Evolutionary conservation across 2,113 vertebrate genomes (phyloP).

Genomic region (Cyprinodon variegatus): DNA sequence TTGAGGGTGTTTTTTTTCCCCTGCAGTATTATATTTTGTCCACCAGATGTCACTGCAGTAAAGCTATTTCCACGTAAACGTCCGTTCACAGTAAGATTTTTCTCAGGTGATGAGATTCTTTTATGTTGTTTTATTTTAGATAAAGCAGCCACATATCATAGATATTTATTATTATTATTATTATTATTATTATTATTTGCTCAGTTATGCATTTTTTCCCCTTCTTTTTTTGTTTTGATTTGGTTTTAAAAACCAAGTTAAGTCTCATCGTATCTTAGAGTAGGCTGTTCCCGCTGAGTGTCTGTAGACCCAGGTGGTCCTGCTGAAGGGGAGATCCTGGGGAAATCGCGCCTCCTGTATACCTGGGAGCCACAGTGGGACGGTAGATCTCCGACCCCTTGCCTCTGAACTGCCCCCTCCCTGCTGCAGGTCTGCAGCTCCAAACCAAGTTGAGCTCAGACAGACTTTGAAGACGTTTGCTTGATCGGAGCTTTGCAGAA

Average conservation of each 20-base stretch:
- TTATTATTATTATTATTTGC: background rate
- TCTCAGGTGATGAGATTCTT: conserved; percentile 9
- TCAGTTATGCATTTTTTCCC: too few species aligned
- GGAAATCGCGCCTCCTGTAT: background rate
- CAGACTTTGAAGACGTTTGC: background rate
- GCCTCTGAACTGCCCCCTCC: background rate
- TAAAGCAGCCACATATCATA: background rate
- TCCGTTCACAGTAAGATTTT: conserved; percentile 1
- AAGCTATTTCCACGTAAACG: background rate
- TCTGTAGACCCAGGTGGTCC: background rate
- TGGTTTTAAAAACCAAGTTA: background rate
- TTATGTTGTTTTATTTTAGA: background rate
- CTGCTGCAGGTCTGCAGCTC: background rate
- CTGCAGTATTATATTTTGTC: background rate
- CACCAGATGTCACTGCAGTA: conserved; percentile 41
- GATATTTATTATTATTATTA: background rate
- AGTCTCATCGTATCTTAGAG: too few species aligned
- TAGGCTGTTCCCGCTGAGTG: background rate
- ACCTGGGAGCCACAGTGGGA: background rate
- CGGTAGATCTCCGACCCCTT: background rate
- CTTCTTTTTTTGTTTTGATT: background rate
- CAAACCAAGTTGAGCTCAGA: background rate
- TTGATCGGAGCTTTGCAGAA: conserved; percentile 10
- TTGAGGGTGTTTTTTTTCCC: background rate
- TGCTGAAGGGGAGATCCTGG: background rate